A percentile compares a stretch with the other conserved stretches of the same genome.
These are phyloP conservation scores for Steinernema scapterisci DNA, from an alignment of 2,888 invertebrate species.

Conservation along the genomic window DNA sequence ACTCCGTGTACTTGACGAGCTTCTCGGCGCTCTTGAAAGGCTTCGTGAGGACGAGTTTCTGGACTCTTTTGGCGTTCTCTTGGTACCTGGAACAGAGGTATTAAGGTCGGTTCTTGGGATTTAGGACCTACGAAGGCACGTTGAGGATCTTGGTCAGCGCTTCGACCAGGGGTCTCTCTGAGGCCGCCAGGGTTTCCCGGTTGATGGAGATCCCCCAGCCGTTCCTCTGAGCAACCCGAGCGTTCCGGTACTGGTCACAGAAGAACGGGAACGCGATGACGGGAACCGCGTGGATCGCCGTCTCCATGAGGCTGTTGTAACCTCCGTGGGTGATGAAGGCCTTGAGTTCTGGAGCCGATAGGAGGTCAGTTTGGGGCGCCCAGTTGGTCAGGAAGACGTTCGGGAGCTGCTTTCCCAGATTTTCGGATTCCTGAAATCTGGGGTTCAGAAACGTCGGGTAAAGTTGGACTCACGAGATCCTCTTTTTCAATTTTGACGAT, in stretches of 20 bases:
- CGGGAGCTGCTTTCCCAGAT: not conserved
- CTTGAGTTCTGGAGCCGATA: not conserved
- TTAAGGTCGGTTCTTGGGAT: slow-evolving; percentile 23
- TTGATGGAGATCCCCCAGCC: not conserved
- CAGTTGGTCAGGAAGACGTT: slow-evolving; percentile 11
- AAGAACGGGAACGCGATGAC: not conserved
- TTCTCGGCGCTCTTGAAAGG: slow-evolving; percentile 45
- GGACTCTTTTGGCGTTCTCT: slow-evolving; percentile 41
- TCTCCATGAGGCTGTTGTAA: slow-evolving; percentile 35
- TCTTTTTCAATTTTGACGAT: slow-evolving; percentile 21
- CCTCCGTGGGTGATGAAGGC: slow-evolving; percentile 37
- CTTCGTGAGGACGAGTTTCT: slow-evolving; percentile 39
- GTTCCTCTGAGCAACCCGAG: not conserved
- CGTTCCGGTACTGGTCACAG: not conserved
- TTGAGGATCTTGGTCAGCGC: slow-evolving; percentile 17
- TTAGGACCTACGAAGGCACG: slow-evolving; percentile 35
- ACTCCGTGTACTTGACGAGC: slow-evolving; percentile 50
- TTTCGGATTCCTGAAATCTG: slow-evolving; percentile 5
- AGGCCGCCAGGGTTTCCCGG: not conserved
- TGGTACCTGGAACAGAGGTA: slow-evolving; percentile 44
- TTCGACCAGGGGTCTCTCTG: not conserved
- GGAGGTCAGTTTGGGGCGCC: slow-evolving; percentile 19
- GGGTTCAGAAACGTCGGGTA: not conserved
- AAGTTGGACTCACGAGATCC: slow-evolving; percentile 34
- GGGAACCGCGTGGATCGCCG: slow-evolving; percentile 9